Conservation (phyloP, 2,797 vertebrate species). For the Mastacembelus armatus region DNA sequence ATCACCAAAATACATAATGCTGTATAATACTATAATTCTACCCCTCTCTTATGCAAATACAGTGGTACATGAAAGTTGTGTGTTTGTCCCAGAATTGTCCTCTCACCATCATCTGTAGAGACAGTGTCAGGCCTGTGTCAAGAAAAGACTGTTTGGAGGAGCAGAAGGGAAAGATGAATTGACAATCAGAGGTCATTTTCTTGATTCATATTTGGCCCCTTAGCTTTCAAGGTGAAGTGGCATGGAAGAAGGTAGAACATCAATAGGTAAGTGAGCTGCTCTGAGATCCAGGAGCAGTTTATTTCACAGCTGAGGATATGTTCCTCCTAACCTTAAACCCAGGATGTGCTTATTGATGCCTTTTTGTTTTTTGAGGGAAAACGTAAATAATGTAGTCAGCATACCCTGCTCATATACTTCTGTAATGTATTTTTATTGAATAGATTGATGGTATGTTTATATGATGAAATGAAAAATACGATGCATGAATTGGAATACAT, state of each 20-base stretch:
- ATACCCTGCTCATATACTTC: not conserved
- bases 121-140: conserved; percentile 45
- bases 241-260: conserved; percentile 79
- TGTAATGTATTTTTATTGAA: no score
- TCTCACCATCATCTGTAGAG: conserved; percentile 31
- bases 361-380: conserved; percentile 22
- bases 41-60: conserved; percentile 55
- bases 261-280: conserved; percentile 70
- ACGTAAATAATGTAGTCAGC: conserved; percentile 12
- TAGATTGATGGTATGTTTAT: no score
- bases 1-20: conserved; percentile 50
- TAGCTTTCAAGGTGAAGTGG: conserved; percentile 77
- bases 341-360: conserved; percentile 39
- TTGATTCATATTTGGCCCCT: conserved; percentile 73
- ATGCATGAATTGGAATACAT: no score
- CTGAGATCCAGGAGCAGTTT: conserved; percentile 64
- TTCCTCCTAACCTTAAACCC: conserved; percentile 32
- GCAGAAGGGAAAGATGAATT: conserved; percentile 70
- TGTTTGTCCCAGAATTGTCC: conserved; percentile 25
- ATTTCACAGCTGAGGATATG: conserved; percentile 74
- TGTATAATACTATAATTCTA: conserved; percentile 29
- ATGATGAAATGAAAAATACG: no score
- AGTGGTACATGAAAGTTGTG: conserved; percentile 8
- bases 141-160: conserved; percentile 48
- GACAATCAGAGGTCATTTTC: conserved; percentile 77